Evolutionary conservation across 2,888 invertebrate genomes (phyloP).

Genomic region (Seira musarum): DNA sequence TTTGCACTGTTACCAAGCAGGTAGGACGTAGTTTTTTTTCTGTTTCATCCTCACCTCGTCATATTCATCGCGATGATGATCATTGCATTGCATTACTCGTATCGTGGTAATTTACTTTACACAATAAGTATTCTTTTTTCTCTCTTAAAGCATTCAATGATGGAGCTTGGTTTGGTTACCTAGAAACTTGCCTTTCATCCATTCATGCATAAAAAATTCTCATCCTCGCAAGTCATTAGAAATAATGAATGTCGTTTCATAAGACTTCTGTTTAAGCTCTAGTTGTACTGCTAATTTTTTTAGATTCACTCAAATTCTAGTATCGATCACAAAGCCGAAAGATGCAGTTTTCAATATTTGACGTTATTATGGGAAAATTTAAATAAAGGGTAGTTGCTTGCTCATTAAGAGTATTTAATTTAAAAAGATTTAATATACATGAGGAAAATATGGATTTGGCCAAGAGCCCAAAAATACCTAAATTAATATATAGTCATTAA

Average conservation of each 20-base stretch:
- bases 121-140: background rate
- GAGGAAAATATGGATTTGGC: no score
- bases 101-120: no score
- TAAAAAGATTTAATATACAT: no score
- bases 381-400: no score
- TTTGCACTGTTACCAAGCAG: conserved; percentile 1
- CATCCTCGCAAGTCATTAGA: background rate
- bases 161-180: background rate
- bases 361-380: no score
- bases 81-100: background rate
- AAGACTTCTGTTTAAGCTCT: background rate
- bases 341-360: no score
- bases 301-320: no score
- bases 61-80: background rate
- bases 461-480: no score
- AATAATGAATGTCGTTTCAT: background rate
- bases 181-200: background rate
- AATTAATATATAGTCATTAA: no score
- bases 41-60: background rate
- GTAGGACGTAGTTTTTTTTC: background rate
- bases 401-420: no score
- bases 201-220: conserved; percentile 4
- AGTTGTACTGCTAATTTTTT: background rate
- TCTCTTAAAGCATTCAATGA: background rate
- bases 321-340: no score